These are phyloP conservation scores for Pachycephus smyrnensis DNA, from an alignment of 2,888 invertebrate genomes.

Conservation along the genomic window DNA sequence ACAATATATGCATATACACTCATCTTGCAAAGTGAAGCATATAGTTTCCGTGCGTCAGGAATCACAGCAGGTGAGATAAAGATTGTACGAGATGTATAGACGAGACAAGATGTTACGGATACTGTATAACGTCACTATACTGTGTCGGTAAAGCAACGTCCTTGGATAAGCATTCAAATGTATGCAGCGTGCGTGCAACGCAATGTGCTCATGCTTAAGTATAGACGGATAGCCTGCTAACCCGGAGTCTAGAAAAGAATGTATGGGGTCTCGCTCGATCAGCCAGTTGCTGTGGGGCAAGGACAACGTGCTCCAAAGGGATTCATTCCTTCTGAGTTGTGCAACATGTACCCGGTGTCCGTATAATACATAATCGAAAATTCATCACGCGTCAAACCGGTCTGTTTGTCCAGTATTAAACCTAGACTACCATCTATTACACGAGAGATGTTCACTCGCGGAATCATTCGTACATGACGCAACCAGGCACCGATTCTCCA, in stretches of 20 bases:
- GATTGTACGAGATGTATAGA: background rate
- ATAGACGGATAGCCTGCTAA: slow-evolving; percentile 42
- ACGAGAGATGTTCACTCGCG: background rate
- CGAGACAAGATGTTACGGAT: background rate
- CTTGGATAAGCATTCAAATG: slow-evolving; percentile 47
- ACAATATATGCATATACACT: background rate
- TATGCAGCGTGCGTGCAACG: slow-evolving; percentile 38
- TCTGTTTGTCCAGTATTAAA: slow-evolving; percentile 14
- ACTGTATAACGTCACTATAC: background rate
- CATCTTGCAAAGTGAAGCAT: background rate
- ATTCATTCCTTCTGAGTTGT: slow-evolving; percentile 38
- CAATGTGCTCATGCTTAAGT: slow-evolving; percentile 44
- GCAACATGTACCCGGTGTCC: slow-evolving; percentile 16
- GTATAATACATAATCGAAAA: slow-evolving; percentile 28
- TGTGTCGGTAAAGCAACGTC: slow-evolving; percentile 29
- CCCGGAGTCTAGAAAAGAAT: slow-evolving; percentile 44
- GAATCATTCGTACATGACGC: background rate
- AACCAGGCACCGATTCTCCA: background rate
- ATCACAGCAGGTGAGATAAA: background rate
- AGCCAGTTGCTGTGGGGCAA: slow-evolving; percentile 44
- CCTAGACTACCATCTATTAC: background rate
- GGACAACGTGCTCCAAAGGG: slow-evolving; percentile 44
- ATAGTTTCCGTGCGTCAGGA: background rate
- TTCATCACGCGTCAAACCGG: slow-evolving; percentile 33
- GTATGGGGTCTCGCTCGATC: slow-evolving; percentile 29